Base-by-base conservation (phyloP, 2,113 vertebrate species). In the Circaetus cinerascens region DNA sequence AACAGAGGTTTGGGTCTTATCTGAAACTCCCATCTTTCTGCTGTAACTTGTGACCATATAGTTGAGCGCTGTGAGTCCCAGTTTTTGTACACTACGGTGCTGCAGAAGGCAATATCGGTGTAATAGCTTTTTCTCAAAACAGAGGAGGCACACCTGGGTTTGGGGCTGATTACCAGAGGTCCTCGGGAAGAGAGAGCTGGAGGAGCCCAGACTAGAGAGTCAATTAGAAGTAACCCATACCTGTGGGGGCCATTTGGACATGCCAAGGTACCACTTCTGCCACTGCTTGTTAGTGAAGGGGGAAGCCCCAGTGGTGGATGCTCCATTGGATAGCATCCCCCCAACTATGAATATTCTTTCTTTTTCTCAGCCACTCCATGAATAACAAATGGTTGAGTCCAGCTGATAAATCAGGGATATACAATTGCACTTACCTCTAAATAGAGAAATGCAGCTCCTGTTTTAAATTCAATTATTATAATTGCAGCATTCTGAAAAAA, bases 401-500 rank as follows among this genome's bases (percentile, higher is more conserved):
- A 90, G 82, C 95, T 85, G 71, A 56, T 88, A 96, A 90, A 74
- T 77, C 90, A 90, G 94, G 88, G 93, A 73, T 97, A 40, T 81
- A 90, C 60, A 80, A 77, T 93, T 97, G 90, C 85, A 96, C 90
- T 87, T 97, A 92, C 77, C 83, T 98, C 90, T 94, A 94, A 95
- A 91, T 18, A 89, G 74, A 97, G 92, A 97, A 97, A 96, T 66
- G 78, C 66, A 96, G 73, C 81, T 93, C 83, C 90, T 91, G 71
- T 93, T 98, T 97, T 97, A 97, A 98, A 98, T 97, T 95, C 88
- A 98, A 43, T 97, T 97, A 95, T 94, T 97, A 71, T 94, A 97
- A 97, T 97, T 98, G 93, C 96, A 95, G 81, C 83, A 93, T 97
- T 98, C 80, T 93, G 53, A 19, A 29, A 67, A 74, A 76, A 19